Conservation (phyloP, 2,797 vertebrate species). For the Chromobotia macracanthus region DNA sequence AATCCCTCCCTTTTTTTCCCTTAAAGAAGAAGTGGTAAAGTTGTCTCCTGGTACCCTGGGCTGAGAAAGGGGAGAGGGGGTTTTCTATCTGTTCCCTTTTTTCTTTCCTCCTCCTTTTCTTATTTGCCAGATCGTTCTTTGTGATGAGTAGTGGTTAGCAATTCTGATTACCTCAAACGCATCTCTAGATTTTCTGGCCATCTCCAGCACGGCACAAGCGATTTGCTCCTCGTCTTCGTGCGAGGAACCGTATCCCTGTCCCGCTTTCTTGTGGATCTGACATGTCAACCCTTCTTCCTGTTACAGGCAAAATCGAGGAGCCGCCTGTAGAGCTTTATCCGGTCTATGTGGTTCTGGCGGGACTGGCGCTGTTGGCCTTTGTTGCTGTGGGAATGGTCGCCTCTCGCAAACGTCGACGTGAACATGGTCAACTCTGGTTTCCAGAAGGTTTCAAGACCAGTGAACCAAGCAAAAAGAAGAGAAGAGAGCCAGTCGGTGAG, state of each 20-base stretch:
- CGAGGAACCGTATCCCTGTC: conserved; percentile 46
- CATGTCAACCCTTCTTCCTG: conserved; percentile 64
- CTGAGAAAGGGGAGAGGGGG: conserved; percentile 87
- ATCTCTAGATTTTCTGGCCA: conserved; percentile 52
- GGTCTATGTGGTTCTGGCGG: conserved; percentile 83
- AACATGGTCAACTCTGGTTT: conserved; percentile 98
- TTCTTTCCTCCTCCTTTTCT: conserved; percentile 61
- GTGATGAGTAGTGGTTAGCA: conserved; percentile 91
- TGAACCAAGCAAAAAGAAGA: conserved; percentile 96
- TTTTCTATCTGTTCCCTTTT: conserved; percentile 68
- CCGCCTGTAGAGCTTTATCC: conserved; percentile 75
- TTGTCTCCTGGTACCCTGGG: conserved; percentile 87
- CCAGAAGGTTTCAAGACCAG: conserved; percentile 97
- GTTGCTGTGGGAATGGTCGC: conserved; percentile 88
- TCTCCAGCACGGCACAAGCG: not conserved
- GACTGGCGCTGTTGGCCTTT: conserved; percentile 80
- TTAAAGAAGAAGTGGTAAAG: conserved; percentile 93
- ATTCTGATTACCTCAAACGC: conserved; percentile 87
- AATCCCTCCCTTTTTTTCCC: conserved; percentile 87
- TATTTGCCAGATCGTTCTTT: conserved; percentile 72
- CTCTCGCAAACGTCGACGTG: conserved; percentile 90
- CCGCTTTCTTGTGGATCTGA: conserved; percentile 63
- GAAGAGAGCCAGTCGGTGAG: conserved; percentile 93
- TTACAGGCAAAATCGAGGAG: conserved; percentile 80
- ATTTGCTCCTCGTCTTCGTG: conserved; percentile 3